Base-by-base conservation (phyloP, 2,888 invertebrate species). In the Crocallis elinguaria region DNA sequence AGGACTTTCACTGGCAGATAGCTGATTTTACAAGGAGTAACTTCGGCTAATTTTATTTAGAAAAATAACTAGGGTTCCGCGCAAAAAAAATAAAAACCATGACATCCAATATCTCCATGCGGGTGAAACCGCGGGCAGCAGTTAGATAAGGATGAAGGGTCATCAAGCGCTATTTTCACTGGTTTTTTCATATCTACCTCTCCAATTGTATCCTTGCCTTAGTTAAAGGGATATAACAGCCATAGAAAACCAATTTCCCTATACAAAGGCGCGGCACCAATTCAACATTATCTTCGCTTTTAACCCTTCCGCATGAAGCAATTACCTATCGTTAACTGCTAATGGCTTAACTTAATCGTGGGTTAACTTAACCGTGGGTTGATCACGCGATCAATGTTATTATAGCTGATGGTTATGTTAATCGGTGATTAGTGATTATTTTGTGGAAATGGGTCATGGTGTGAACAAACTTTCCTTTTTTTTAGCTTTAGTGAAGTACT, bases 281-380 rank as follows among this genome's bases (percentile, higher is more conserved):
- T 85, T 53, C 68, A 79, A 56, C 68, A 79, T 84, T 81, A 85
- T 79, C n/a, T n/a, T n/a, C 82, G 75, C 65, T 59, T 75, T 75
- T 85, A 85, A 84, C 87, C 87, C 67, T 86, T 82, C 54, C 78
- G 23, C 29, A 82, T 84, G 77, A 79, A 87, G 86, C 78, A 84
- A 88, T 88, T 88, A 87, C 81, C 79, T 75, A 77, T 78, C 76
- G 81, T 84, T 84, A 81, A 66, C 45, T 62, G 61, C 59, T 84
- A 86, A 86, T 86, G 81, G 83, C 71, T 79, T 66, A 71, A 75
- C 73, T 83, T 85, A 73, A 72, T 69, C 64, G 65, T 14, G 52
- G 66, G 65, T 68, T 72, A 56, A 43, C n/a, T 35, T 32, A 27
- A 44, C 44, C 43, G 21, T 16, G 43, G 19, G 17, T 29, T 13